Conservation (phyloP, 1,140 invertebrate genomes). For the Aphaenogaster rudis region DNA sequence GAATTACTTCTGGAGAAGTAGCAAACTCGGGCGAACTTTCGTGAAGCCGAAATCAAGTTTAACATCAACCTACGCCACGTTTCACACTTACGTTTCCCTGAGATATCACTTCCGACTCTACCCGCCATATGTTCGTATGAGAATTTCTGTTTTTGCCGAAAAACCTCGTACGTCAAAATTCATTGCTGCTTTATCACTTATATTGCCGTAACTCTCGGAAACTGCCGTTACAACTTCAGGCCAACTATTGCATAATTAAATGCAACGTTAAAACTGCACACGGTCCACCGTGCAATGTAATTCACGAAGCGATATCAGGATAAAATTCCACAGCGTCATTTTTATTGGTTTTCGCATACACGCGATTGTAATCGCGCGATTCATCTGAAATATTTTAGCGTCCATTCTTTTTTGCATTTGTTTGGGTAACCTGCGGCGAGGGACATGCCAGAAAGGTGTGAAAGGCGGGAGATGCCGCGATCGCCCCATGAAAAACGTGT, state of each 20-base stretch:
- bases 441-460: slow-evolving; percentile 43
- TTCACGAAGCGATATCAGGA: neutral
- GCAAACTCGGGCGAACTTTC: slow-evolving; percentile 55
- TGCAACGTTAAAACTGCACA: slow-evolving; percentile 13
- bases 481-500: slow-evolving; percentile 68
- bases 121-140: slow-evolving; percentile 42
- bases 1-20: slow-evolving; percentile 60
- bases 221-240: slow-evolving; percentile 12
- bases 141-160: slow-evolving; percentile 48
- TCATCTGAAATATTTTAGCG: slow-evolving; percentile 21
- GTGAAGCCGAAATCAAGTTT: slow-evolving; percentile 60
- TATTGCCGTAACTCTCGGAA: slow-evolving; percentile 25
- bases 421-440: slow-evolving; percentile 27
- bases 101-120: slow-evolving; percentile 44
- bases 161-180: slow-evolving; percentile 60
- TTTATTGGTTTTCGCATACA: neutral
- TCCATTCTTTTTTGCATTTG: slow-evolving; percentile 38
- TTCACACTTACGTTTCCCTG: slow-evolving; percentile 46
- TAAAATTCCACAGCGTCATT: slow-evolving; percentile 24
- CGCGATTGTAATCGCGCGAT: slow-evolving; percentile 35
- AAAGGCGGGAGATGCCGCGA: slow-evolving; percentile 44
- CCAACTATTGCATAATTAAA: slow-evolving; percentile 50
- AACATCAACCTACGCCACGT: slow-evolving; percentile 58
- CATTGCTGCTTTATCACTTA: slow-evolving; percentile 38
- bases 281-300: neutral